These are phyloP conservation scores for Acrobasis suavella DNA, from an alignment of 2,888 invertebrate genomes.

Conservation along the genomic window DNA sequence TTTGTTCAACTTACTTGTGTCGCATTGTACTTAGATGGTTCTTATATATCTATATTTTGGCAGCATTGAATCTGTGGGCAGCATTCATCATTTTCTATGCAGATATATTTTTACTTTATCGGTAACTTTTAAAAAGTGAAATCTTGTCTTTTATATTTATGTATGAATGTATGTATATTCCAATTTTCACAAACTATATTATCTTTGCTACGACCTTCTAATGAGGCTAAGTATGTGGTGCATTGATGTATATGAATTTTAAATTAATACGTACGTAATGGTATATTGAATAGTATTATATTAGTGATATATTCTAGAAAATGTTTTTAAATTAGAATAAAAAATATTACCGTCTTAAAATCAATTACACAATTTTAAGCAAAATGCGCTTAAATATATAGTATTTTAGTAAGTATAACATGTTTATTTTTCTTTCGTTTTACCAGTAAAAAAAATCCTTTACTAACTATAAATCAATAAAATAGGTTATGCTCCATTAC, in stretches of 20 bases:
- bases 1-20: no score
- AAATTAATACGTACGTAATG: constrained; percentile 40
- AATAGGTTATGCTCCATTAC: no score
- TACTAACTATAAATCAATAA: no score
- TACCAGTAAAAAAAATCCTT: background rate
- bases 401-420: background rate
- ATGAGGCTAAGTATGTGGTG: constrained; percentile 50
- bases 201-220: constrained; percentile 27
- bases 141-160: background rate
- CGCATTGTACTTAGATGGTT: no score
- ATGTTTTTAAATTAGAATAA: constrained; percentile 29
- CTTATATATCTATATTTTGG: no score
- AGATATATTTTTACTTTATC: no score
- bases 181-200: constrained; percentile 17
- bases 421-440: background rate
- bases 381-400: constrained; percentile 45
- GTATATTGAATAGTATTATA: constrained; percentile 27
- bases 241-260: constrained; percentile 46
- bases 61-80: no score
- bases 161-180: background rate
- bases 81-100: no score
- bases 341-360: constrained; percentile 19
- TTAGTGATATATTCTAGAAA: constrained; percentile 28
- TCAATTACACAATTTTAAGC: constrained; percentile 38
- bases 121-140: no score